These are phyloP conservation scores for Spodoptera frugiperda DNA, from an alignment of 1,140 invertebrate genomes.

Conservation along the genomic window DNA sequence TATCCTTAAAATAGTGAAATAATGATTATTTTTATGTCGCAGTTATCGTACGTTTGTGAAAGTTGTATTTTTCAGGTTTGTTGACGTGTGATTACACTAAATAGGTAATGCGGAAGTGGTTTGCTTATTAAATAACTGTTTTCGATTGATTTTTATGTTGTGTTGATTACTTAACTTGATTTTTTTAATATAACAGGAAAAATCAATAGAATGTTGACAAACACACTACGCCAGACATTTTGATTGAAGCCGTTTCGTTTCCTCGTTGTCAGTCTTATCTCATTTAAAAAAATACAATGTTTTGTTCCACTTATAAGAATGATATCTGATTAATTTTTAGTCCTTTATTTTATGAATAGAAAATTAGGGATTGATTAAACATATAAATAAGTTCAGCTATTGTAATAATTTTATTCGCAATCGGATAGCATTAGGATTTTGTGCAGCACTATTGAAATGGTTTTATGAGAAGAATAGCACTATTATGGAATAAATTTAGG, in stretches of 20 bases:
- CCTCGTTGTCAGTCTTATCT: not conserved
- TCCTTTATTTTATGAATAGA: too few species aligned
- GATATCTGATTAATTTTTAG: too few species aligned
- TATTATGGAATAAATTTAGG: too few species aligned
- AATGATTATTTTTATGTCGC: slow-evolving; percentile 37
- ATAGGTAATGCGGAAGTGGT: not conserved
- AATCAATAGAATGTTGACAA: slow-evolving; percentile 82
- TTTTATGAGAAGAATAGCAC: too few species aligned
- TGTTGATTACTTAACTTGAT: slow-evolving; percentile 45
- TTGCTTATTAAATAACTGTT: slow-evolving; percentile 3
- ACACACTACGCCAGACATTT: slow-evolving; percentile 62
- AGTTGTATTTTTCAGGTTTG: slow-evolving; percentile 10
- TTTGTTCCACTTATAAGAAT: not conserved
- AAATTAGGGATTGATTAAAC: too few species aligned
- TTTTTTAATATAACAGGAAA: slow-evolving; percentile 51
- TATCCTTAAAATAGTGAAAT: slow-evolving; percentile 6
- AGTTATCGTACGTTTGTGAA: slow-evolving; percentile 13
- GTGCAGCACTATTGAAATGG: too few species aligned
- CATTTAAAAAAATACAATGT: slow-evolving; percentile 1
- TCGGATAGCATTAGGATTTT: too few species aligned
- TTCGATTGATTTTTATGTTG: slow-evolving; percentile 7
- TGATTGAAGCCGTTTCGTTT: slow-evolving; percentile 39
- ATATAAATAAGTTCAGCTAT: too few species aligned
- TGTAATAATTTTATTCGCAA: too few species aligned
- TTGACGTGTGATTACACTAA: slow-evolving; percentile 3